Percentiles rank a stretch among this genome's conserved stretches.
These are phyloP conservation scores for Dryobotodes eremita DNA, from an alignment of 2,888 invertebrate genomes.

Conservation along the genomic window DNA sequence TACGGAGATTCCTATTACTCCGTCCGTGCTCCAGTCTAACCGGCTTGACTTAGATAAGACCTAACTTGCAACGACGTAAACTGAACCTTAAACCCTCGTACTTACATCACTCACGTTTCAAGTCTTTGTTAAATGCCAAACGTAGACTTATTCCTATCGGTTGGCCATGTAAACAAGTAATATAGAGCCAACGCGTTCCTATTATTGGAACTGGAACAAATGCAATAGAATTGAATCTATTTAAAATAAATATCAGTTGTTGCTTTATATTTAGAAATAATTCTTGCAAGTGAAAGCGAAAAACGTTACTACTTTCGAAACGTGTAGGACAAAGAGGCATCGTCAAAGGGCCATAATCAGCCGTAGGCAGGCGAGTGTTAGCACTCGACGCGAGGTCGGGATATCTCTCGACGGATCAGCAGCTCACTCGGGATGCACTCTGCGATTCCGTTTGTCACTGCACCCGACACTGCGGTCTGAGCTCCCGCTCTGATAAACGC, in stretches of 20 bases:
- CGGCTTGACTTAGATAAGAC: conserved; percentile 85
- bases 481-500: conserved; percentile 89
- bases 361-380: conserved; percentile 87
- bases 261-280: conserved; percentile 18
- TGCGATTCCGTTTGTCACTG: conserved; percentile 90
- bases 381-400: conserved; percentile 88
- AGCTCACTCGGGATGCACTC: conserved; percentile 89
- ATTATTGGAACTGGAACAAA: conserved; percentile 10
- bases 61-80: conserved; percentile 81
- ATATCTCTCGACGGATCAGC: conserved; percentile 89
- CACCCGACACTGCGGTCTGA: conserved; percentile 84
- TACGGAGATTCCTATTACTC: conserved; percentile 87
- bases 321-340: conserved; percentile 81
- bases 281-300: conserved; percentile 69
- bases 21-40: conserved; percentile 82
- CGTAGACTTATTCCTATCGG: conserved; percentile 71
- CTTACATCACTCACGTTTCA: conserved; percentile 74
- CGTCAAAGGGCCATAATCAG: conserved; percentile 89
- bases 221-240: not conserved
- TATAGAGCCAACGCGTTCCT: conserved; percentile 11
- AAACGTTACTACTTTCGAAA: conserved; percentile 80
- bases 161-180: conserved; percentile 69
- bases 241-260: conserved; percentile 6
- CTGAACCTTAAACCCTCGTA: conserved; percentile 77
- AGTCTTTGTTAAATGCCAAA: conserved; percentile 71